Conservation (phyloP, 2,888 invertebrate species). For the Junonia oenone region DNA sequence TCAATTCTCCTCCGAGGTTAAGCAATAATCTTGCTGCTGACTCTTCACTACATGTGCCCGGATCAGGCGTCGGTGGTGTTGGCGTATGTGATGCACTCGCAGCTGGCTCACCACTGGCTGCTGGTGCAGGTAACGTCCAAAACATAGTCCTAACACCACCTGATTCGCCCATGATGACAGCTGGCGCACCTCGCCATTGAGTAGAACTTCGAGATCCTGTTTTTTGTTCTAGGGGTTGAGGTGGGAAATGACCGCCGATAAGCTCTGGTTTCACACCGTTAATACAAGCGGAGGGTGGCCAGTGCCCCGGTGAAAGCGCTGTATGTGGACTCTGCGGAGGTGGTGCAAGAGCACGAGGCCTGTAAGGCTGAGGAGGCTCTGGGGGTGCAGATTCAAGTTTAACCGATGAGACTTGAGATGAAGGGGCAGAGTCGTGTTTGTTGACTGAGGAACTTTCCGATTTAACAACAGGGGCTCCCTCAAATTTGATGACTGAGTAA, state of each 20-base stretch:
- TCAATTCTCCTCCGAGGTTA: constrained; percentile 85
- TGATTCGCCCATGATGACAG: constrained; percentile 95
- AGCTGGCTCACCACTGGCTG: constrained; percentile 71
- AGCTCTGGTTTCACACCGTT: constrained; percentile 91
- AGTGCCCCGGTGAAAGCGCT: constrained; percentile 61
- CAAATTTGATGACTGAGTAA: constrained; percentile 80
- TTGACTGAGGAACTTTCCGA: constrained; percentile 49
- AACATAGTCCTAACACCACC: constrained; percentile 90
- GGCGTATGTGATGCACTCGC: constrained; percentile 76
- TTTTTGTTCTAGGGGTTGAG: constrained; percentile 64
- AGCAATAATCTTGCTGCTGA: constrained; percentile 85
- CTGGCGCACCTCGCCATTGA: constrained; percentile 85
- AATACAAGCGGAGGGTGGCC: constrained; percentile 83
- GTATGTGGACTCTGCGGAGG: constrained; percentile 65
- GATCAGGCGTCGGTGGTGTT: constrained; percentile 77
- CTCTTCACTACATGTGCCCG: constrained; percentile 77
- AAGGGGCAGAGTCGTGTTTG: constrained; percentile 51
- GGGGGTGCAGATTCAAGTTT: constrained; percentile 58
- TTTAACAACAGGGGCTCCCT: constrained; percentile 66
- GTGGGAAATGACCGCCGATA: constrained; percentile 82
- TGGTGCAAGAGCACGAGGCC: constrained; percentile 61
- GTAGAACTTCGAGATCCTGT: constrained; percentile 56
- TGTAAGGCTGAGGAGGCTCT: constrained; percentile 56
- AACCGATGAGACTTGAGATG: constrained; percentile 66
- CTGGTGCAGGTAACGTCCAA: constrained; percentile 81